Base-by-base conservation (phyloP, 2,888 invertebrate species). In the Dicyrtomina minuta region DNA sequence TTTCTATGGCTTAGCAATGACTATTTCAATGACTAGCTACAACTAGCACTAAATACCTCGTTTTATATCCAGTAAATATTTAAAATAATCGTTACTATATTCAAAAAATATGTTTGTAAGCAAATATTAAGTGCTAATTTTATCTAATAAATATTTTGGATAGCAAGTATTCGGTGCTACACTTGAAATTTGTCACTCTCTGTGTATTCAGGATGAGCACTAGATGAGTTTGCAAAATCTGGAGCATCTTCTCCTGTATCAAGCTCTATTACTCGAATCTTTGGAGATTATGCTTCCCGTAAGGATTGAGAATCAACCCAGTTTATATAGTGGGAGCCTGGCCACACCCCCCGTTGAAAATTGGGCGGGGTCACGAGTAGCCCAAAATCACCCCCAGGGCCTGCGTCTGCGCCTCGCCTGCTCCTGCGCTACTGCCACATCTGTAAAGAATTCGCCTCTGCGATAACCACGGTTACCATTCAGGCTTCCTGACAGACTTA, bases 221-320 rank as follows among this genome's bases (percentile, higher is more conserved):
- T 44, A 66, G 15, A 66, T 66, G 66, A 55, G 55, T 17, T 43
- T 66, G 1, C 56, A 66, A 15, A 56, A 27, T n/a, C 27, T 66
- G 2, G 55, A 66, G 24, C 55, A 66, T 43, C 53, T 66, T n/a
- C 20, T 66, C 3, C 2, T 66, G 4, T 5, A 41, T 55, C 66
- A 66, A 44, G 66, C 53, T 12, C 56, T 56, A 26, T 33, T 33
- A n/a, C 20, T 66, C 15, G 39, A 66, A 56, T 33, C 55, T 22
- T 56, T 66, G 39, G 66, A 66, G 43, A 66, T 66, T n/a, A 66
- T 55, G 22, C 22, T 66, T 1, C 66, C 66, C 12, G 66, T 55
- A 4, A 43, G 41, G 12, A 66, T 66, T 43, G 66, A 66, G 22
- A 66, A 66, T 20, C 66, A 66, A 20, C 41, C 55, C 15, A 39